Base-by-base conservation (phyloP, 2,113 vertebrate species). In the Dipodomys merriami region DNA sequence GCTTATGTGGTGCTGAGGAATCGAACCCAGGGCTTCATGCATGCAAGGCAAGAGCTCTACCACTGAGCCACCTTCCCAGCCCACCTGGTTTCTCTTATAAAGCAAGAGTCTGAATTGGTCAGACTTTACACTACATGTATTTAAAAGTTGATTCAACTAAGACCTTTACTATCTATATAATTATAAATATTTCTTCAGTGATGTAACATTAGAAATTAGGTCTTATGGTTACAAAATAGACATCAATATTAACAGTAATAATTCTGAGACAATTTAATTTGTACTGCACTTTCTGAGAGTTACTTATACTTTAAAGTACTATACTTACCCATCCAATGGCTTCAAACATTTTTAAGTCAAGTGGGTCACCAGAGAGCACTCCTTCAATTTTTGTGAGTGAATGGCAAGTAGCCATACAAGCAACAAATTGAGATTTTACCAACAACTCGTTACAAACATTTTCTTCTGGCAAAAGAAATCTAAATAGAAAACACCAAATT, bases 281-380 rank as follows among this genome's bases (percentile, higher is more conserved):
- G 53, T 64, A 94, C 15, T 49, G 1, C 53, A 86, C 53, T 95
- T 83, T 78, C 68, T 35, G 74, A 57, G 15, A 88, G 39, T 78
- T 88, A 80, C 11, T 46, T 73, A 19, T 83, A 35, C 35, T 77
- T 84, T 60, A 91, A 88, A 90, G 86, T 60, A 30, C 1, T 64
- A 35, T 72, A 97, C 99, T 99, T 97, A 99, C 99, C 99, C 99
- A 99, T 97, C 99, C 99, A 83, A 99, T 99, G 96, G 99, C 99
- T 97, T 99, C 99, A 97, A 99, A 99, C 99, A 99, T 99, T 98
- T 99, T 99, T 95, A 99, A 98, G 98, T 99, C 99, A 72, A 99
- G 98, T 0, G 99, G 99, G 94, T 99, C 99, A 90, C 99, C 99
- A 92, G 99, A 99, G 93, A 99, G 98, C 25, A 99, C 97, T 39